Evolutionary conservation across 2,888 invertebrate species (phyloP).

Genomic region (Hirtodrosophila confusa): DNA sequence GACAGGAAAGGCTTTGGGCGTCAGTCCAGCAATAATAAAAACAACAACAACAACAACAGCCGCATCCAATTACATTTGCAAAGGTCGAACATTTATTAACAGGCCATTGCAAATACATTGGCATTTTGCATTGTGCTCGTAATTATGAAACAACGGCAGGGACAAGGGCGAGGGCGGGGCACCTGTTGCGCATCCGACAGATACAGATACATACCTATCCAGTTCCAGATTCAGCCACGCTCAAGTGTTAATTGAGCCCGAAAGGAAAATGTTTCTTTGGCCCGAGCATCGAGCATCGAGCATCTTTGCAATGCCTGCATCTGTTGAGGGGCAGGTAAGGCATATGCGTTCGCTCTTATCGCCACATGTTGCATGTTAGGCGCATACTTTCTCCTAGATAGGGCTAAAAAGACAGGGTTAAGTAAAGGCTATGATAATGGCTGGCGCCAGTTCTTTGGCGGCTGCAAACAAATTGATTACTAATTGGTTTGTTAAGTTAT

Average conservation of each 20-base stretch:
- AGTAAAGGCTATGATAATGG: constrained; percentile 51
- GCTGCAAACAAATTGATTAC: constrained; percentile 65
- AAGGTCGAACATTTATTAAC: constrained; percentile 65
- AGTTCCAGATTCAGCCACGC: constrained; percentile 25
- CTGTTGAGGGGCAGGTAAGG: constrained; percentile 47
- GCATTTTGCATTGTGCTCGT: constrained; percentile 72
- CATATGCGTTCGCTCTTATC: constrained; percentile 24
- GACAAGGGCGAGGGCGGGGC: constrained; percentile 1
- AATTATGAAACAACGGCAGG: constrained; percentile 69
- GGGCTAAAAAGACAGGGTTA: constrained; percentile 27
- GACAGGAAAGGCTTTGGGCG: constrained; percentile 56
- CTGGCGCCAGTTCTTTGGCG: constrained; percentile 59
- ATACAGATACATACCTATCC: constrained; percentile 7
- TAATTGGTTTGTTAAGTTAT: constrained; percentile 56
- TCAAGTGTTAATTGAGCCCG: constrained; percentile 54
- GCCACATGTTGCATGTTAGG: constrained; percentile 40
- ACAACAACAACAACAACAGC: constrained; percentile 3
- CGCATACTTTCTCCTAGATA: constrained; percentile 48
- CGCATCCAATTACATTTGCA: constrained; percentile 69
- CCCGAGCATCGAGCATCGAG: too few relatives aligned
- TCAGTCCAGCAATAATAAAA: constrained; percentile 21
- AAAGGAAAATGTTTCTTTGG: background rate
- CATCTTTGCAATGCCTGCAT: constrained; percentile 25
- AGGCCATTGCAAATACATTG: constrained; percentile 55
- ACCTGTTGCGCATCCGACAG: constrained; percentile 10